Conservation (phyloP, 2,113 vertebrate genomes). For the Herpetotheres cachinnans region DNA sequence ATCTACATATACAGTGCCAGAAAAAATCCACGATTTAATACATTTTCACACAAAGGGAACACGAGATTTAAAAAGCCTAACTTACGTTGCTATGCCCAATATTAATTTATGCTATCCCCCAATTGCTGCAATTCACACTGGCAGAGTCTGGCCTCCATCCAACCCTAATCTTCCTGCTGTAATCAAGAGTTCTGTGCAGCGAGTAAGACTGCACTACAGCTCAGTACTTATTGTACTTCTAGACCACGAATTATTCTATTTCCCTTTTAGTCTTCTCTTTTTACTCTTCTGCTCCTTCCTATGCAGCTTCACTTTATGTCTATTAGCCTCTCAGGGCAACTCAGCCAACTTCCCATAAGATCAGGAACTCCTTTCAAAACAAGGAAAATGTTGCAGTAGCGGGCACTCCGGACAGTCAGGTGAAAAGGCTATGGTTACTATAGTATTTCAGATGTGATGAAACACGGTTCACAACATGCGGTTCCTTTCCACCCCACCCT, state of each 20-base stretch:
- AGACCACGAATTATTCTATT: not conserved
- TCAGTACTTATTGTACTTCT: not conserved
- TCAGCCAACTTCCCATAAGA: not conserved
- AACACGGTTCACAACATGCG: not conserved
- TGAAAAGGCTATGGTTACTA: not conserved
- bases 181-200: not conserved
- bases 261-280: not conserved
- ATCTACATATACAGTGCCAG: not conserved
- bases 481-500: not conserved
- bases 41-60: not conserved
- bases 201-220: not conserved
- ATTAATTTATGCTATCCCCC: not conserved
- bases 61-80: not conserved
- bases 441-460: not conserved
- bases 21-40: not conserved
- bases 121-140: not conserved
- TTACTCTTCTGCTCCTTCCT: not conserved
- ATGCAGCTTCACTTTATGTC: not conserved
- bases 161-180: not conserved
- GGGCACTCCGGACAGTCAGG: not conserved
- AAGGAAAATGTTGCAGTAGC: not conserved
- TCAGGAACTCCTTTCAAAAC: not conserved
- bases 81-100: not conserved
- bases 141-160: not conserved
- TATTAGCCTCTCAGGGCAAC: not conserved